Conservation (phyloP, 2,888 invertebrate genomes). For the Argyresthia albistria region DNA sequence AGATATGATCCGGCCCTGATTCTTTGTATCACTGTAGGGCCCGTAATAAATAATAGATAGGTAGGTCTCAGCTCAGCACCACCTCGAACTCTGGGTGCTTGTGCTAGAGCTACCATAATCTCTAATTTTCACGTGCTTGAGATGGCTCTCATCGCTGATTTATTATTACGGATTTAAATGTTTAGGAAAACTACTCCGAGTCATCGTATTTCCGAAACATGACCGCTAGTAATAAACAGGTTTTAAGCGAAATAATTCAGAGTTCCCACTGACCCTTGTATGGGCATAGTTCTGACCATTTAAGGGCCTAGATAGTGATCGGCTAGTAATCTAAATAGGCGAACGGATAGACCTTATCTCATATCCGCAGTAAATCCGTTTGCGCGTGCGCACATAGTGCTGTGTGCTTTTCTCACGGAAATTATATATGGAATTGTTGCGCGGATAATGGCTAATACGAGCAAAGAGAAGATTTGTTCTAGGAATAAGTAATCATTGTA, state of each 20-base stretch:
- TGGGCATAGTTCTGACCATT: neutral
- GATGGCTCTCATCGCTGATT: too few relatives aligned
- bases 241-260: neutral
- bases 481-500: neutral
- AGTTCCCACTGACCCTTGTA: neutral
- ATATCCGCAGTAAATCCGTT: constrained; percentile 34
- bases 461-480: neutral
- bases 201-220: too few relatives aligned
- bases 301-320: constrained; percentile 1
- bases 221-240: too few relatives aligned
- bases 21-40: too few relatives aligned
- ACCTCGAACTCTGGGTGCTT: too few relatives aligned
- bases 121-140: too few relatives aligned
- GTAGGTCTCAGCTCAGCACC: too few relatives aligned
- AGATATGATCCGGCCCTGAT: too few relatives aligned
- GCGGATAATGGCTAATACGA: neutral
- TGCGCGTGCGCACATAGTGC: constrained; percentile 19
- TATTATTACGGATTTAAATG: too few relatives aligned
- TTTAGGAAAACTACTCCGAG: too few relatives aligned
- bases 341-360: constrained; percentile 29
- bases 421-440: constrained; percentile 2
- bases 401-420: constrained; percentile 61
- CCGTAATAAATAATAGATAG: too few relatives aligned
- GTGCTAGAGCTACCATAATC: too few relatives aligned
- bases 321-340: constrained; percentile 35